phyloP scores from a whole-genome alignment of 2,113 vertebrate genomes.

The Alligator mississippiensis region DNA sequence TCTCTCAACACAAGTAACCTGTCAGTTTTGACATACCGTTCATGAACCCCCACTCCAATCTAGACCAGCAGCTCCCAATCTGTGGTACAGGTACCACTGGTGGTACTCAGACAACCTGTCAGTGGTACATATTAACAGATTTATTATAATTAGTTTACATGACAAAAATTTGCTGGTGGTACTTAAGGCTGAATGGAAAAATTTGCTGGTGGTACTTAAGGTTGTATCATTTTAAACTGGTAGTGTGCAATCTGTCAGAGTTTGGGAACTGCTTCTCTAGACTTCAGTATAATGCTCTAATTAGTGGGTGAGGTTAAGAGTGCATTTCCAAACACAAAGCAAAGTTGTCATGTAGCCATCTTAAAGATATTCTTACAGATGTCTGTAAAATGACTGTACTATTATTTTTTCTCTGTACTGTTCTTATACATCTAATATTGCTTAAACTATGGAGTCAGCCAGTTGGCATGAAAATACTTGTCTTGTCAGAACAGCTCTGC shows the following conservation, averaged over 20 bases:
- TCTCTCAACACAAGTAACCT: background rate
- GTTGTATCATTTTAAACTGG: no score
- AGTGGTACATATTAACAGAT: no score
- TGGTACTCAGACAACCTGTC: no score
- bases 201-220: no score
- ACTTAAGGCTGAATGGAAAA: no score
- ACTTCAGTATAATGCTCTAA: background rate
- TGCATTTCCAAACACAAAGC: background rate
- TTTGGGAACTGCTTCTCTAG: background rate
- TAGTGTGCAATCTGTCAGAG: no score
- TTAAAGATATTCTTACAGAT: background rate
- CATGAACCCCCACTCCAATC: background rate
- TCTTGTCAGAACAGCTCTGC: constrained; percentile 56
- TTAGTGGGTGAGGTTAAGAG: background rate
- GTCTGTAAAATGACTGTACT: background rate
- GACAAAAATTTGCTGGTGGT: no score
- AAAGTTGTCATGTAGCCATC: background rate
- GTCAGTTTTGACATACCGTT: background rate
- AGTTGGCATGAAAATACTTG: constrained; percentile 63
- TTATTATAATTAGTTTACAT: no score
- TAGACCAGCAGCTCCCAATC: background rate
- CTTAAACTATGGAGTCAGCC: constrained; percentile 19
- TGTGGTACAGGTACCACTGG: no score
- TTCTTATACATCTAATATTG: constrained; percentile 8
- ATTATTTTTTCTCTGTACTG: background rate